Percentiles rank a stretch among this genome's conserved stretches.
These are phyloP conservation scores for Rhinopithecus roxellana DNA, from an alignment of 2,113 vertebrate genomes.

Conservation along the genomic window DNA sequence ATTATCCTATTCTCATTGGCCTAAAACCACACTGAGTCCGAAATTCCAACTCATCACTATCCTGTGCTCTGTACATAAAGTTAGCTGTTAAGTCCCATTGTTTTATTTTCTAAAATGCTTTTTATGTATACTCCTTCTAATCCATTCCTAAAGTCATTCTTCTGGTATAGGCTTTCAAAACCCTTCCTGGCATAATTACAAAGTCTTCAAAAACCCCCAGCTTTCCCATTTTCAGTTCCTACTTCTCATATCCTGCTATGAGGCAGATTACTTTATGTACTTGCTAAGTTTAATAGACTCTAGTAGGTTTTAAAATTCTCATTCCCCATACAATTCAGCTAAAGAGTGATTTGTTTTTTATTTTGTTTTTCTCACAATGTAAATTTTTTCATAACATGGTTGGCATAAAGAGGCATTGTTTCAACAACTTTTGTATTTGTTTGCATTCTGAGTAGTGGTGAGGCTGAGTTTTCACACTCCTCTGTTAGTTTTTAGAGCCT, in stretches of 20 bases:
- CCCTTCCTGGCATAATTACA: neutral
- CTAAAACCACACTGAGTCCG: neutral
- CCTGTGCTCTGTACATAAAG: neutral
- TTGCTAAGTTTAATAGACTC: neutral
- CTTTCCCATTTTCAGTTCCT: neutral
- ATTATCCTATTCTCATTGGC: neutral
- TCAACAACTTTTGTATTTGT: neutral
- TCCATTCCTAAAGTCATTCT: neutral
- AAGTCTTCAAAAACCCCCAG: neutral
- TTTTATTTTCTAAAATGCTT: constrained; percentile 3
- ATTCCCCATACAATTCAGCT: neutral
- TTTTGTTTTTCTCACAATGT: neutral
- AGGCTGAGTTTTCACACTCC: neutral
- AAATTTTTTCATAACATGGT: neutral
- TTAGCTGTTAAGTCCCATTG: neutral
- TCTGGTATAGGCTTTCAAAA: neutral
- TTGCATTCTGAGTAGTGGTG: neutral
- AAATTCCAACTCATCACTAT: neutral
- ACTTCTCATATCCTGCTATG: neutral
- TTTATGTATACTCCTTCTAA: neutral
- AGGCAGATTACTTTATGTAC: neutral
- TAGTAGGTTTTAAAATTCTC: constrained; percentile 18
- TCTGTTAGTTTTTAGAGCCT: neutral
- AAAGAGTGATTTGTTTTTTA: neutral
- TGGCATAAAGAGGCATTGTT: neutral